These are phyloP conservation scores for Bambusicola thoracicus DNA, from an alignment of 2,113 vertebrate species.

Conservation along the genomic window DNA sequence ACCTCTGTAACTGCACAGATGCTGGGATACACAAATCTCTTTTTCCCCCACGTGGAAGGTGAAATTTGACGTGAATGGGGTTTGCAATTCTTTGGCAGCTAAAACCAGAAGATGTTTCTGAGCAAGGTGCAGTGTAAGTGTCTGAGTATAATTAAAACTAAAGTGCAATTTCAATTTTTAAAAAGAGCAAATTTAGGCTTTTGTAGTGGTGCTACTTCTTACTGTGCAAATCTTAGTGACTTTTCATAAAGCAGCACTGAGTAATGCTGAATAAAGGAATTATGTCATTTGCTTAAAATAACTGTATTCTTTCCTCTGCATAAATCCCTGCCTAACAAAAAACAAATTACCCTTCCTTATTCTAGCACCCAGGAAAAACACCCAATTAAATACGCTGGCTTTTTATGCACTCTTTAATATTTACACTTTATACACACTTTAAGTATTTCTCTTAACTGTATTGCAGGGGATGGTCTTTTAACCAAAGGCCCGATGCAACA, in stretches of 20 bases:
- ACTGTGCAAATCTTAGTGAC: not conserved
- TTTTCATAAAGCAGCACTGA: not conserved
- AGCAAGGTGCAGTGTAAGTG: not conserved
- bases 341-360: not conserved
- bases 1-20: conserved; percentile 8
- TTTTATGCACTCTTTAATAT: not conserved
- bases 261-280: not conserved
- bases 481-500: not conserved
- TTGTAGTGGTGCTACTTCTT: not conserved
- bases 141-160: conserved; percentile 1
- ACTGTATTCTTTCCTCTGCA: accelerated
- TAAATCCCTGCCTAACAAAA: not conserved
- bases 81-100: conserved; percentile 67
- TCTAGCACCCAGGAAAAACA: not conserved
- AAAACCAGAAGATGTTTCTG: conserved; percentile 23
- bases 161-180: conserved; percentile 50
- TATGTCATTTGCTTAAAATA: not conserved
- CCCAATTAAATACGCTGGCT: not conserved
- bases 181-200: not conserved
- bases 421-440: too few species aligned
- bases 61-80: conserved; percentile 21
- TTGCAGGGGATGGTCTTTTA: not conserved
- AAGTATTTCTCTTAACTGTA: not conserved
- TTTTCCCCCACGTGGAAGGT: not conserved
- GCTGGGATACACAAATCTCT: not conserved